A percentile compares a stretch with the other conserved stretches of the same genome.
Evolutionary conservation across 2,797 vertebrate species (phyloP).

Genomic region (Linurgus olivaceus): DNA sequence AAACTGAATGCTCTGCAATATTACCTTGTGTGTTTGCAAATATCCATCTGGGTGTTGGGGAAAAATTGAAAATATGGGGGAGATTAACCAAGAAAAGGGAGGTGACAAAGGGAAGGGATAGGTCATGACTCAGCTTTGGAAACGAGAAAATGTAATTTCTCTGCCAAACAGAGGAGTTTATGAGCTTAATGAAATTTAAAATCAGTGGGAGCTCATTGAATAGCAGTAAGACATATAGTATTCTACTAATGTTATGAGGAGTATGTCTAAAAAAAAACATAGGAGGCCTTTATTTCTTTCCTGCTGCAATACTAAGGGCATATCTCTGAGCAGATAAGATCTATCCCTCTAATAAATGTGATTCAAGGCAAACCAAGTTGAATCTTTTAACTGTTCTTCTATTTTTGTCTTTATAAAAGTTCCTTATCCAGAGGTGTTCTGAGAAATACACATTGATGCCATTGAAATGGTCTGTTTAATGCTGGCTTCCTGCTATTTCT

Average conservation of each 20-base stretch:
- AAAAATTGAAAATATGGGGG: neutral
- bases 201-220: constrained; percentile 49
- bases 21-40: constrained; percentile 6
- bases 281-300: constrained; percentile 10
- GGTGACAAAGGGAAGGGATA: constrained; percentile 20
- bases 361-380: neutral
- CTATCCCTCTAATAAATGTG: neutral
- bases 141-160: constrained; percentile 55
- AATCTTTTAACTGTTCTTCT: neutral
- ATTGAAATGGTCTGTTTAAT: neutral
- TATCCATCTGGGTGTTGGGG: constrained; percentile 5
- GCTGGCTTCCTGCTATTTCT: neutral
- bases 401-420: neutral
- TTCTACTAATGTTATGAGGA: neutral
- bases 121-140: constrained; percentile 22
- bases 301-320: neutral
- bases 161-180: constrained; percentile 46
- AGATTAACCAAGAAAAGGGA: constrained; percentile 32
- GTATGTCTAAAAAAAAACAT: neutral
- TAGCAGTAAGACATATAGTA: constrained; percentile 16
- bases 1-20: neutral
- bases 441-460: neutral
- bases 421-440: neutral
- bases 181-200: constrained; percentile 55
- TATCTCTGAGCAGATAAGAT: neutral